Evolutionary conservation across 2,113 vertebrate species (phyloP).

Genomic region (Apeltes quadracus): DNA sequence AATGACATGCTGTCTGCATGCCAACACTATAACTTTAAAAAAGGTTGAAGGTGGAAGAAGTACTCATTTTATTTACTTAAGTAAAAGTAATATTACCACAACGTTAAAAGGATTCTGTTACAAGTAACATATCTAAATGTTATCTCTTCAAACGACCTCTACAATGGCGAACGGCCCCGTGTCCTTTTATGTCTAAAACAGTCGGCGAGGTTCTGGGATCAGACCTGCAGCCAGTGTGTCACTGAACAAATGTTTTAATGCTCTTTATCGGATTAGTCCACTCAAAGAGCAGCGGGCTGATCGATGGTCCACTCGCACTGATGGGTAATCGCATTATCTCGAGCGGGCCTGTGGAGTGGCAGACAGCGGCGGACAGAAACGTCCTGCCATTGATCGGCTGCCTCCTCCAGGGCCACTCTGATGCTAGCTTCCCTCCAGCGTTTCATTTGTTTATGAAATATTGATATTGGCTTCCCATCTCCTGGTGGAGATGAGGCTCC

Average conservation of each 20-base stretch:
- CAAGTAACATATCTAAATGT: background rate
- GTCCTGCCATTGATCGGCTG: conserved; percentile 72
- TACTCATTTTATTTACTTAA: background rate
- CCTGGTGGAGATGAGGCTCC: conserved; percentile 46
- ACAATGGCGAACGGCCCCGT: background rate
- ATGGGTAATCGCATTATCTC: conserved; percentile 79
- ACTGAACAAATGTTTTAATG: conserved; percentile 82
- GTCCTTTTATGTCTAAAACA: background rate
- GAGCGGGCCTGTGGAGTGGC: conserved; percentile 64
- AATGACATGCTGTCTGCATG: background rate
- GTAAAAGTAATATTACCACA: background rate
- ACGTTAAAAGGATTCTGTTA: background rate
- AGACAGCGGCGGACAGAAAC: conserved; percentile 53
- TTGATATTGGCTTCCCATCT: conserved; percentile 79
- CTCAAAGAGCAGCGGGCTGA: conserved; percentile 72
- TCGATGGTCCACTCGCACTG: conserved; percentile 78
- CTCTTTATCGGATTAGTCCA: conserved; percentile 80
- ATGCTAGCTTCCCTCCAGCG: conserved; percentile 66
- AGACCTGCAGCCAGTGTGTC: conserved; percentile 69
- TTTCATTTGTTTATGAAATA: conserved; percentile 83
- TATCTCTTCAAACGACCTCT: too few species aligned
- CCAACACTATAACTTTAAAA: background rate
- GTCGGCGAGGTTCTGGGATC: conserved; percentile 16
- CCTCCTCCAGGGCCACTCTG: conserved; percentile 54
- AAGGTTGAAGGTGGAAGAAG: background rate